Evolutionary conservation across 2,797 vertebrate species (phyloP).

Genomic region (Ctenopoma multispine): DNA sequence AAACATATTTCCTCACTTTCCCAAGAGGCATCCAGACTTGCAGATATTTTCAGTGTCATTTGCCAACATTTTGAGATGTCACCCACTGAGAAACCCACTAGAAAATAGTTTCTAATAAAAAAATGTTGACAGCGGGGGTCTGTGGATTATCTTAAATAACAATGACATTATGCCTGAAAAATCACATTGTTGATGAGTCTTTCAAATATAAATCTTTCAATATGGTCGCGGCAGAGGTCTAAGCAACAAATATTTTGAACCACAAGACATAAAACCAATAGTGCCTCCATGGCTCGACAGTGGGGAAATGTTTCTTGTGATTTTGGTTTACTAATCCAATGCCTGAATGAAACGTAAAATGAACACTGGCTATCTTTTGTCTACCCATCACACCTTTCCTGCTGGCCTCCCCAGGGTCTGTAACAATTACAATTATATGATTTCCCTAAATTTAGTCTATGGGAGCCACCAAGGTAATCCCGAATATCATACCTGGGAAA

Average conservation of each 20-base stretch:
- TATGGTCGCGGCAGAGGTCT: background rate
- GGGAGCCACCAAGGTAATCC: conserved; percentile 47
- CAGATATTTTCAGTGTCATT: conserved; percentile 27
- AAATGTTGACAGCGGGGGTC: conserved; percentile 4
- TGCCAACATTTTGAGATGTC: conserved; percentile 35
- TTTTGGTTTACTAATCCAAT: background rate
- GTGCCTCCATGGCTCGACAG: background rate
- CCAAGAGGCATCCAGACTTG: background rate
- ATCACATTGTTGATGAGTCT: conserved; percentile 14
- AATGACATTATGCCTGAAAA: conserved; percentile 17
- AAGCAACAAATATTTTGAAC: conserved; percentile 11
- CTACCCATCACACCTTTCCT: conserved; percentile 3
- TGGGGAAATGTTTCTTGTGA: background rate
- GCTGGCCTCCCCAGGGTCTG: background rate
- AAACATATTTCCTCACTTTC: conserved; percentile 13
- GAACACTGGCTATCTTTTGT: conserved; percentile 17
- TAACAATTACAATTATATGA: conserved; percentile 50
- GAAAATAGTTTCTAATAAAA: conserved; percentile 23
- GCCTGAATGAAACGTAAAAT: too few species aligned
- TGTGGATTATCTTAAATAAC: conserved; percentile 20
- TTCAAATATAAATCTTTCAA: conserved; percentile 21
- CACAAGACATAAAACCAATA: conserved; percentile 27
- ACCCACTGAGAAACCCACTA: conserved; percentile 12
- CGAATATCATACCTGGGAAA: conserved; percentile 68
- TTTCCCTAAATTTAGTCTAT: conserved; percentile 46